A percentile compares a stretch with the other conserved stretches of the same genome.
Conservation (phyloP, 2,113 vertebrate genomes). For the Prunella fulvescens region DNA sequence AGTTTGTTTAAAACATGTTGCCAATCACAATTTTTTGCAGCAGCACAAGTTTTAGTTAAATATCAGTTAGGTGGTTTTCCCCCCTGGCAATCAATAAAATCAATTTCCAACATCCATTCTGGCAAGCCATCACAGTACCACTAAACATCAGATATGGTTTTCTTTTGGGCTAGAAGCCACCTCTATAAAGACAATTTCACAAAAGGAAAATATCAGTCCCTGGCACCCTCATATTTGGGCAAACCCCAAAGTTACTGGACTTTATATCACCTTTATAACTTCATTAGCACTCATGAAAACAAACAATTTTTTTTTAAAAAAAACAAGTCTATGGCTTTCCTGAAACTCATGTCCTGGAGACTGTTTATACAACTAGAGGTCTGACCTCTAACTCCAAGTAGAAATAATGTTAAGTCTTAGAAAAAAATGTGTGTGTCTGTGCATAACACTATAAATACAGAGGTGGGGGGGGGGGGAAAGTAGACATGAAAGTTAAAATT, state of each 20-base stretch:
- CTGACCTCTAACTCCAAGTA: neutral
- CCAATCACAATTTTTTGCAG: neutral
- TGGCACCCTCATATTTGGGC: neutral
- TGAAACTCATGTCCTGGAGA: neutral
- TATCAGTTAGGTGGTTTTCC: neutral
- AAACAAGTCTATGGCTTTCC: neutral
- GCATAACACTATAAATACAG: neutral
- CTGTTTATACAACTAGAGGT: neutral
- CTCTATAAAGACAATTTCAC: neutral
- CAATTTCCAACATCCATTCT: neutral
- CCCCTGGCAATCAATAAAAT: neutral
- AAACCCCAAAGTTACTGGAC: neutral
- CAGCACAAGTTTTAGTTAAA: neutral
- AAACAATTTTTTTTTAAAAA: neutral
- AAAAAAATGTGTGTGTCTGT: too few relatives aligned
- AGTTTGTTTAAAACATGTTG: neutral
- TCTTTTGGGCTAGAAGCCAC: neutral
- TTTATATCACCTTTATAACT: neutral
- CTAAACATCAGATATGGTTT: neutral
- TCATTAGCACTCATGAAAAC: neutral
- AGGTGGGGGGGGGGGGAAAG: accelerated
- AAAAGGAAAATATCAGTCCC: neutral
- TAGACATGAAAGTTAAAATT: neutral
- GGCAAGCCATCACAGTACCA: neutral
- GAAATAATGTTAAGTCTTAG: neutral